phyloP scores from a whole-genome alignment of 1,140 invertebrate genomes.

The Pseudomyrmex gracilis region DNA sequence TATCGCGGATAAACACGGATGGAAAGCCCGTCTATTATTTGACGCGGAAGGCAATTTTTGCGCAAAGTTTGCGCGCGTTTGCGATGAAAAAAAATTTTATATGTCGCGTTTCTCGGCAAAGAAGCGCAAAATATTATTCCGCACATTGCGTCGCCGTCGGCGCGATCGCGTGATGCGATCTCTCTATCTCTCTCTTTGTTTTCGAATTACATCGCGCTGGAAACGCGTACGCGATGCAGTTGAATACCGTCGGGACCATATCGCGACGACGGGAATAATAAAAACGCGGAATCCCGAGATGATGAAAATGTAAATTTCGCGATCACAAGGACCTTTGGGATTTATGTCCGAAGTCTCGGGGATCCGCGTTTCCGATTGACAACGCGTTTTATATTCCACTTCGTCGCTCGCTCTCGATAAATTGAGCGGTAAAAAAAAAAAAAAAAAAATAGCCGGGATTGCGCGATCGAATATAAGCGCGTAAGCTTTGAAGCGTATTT shows the following conservation, averaged over 20 bases:
- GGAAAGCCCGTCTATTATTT: background rate
- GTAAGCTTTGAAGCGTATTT: background rate
- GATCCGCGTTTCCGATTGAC: conserved; percentile 22
- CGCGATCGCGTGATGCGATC: background rate
- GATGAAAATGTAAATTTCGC: conserved; percentile 56
- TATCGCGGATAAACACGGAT: no score
- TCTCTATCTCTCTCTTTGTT: conserved; percentile 35
- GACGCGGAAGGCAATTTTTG: conserved; percentile 28
- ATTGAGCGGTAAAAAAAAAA: conserved; percentile 42
- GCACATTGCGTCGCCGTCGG: background rate
- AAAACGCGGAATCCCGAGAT: conserved; percentile 42
- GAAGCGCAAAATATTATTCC: conserved; percentile 45
- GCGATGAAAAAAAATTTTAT: background rate
- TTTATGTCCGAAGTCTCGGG: background rate
- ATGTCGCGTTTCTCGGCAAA: background rate
- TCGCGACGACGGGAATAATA: conserved; percentile 36
- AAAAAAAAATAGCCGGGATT: background rate
- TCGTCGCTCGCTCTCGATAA: conserved; percentile 31
- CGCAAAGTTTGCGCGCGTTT: conserved; percentile 7
- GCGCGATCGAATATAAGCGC: background rate
- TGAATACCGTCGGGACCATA: background rate
- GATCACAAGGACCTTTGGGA: conserved; percentile 11
- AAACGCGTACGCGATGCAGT: background rate
- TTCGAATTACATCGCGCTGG: conserved; percentile 36
- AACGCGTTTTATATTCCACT: conserved; percentile 39